These are phyloP conservation scores for Hypomecis atomaria DNA, from an alignment of 2,888 invertebrate species.

Conservation along the genomic window DNA sequence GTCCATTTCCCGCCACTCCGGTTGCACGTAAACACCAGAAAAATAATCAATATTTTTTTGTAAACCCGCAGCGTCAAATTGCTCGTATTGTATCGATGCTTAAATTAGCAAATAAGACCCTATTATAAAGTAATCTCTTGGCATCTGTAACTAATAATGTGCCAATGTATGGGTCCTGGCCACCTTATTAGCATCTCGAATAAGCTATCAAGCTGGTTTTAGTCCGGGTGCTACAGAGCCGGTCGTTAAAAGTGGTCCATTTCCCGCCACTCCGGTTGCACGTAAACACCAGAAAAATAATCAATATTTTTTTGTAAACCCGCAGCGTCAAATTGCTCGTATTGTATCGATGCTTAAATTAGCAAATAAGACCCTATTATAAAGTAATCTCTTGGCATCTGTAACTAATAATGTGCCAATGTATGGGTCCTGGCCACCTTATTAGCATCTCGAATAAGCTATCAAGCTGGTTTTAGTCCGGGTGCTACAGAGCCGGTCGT, in stretches of 20 bases:
- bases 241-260: slow-evolving; percentile 43
- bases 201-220: slow-evolving; percentile 28
- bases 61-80: too few relatives aligned
- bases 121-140: too few relatives aligned
- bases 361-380: too few relatives aligned
- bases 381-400: too few relatives aligned
- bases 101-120: too few relatives aligned
- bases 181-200: slow-evolving; percentile 10
- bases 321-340: too few relatives aligned
- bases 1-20: slow-evolving; percentile 46
- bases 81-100: too few relatives aligned
- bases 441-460: slow-evolving; percentile 20
- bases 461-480: slow-evolving; percentile 24
- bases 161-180: too few relatives aligned
- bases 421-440: too few relatives aligned
- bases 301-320: neutral
- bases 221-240: slow-evolving; percentile 22
- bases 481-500: slow-evolving; percentile 32
- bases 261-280: slow-evolving; percentile 41
- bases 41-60: slow-evolving; percentile 34
- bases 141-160: too few relatives aligned
- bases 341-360: too few relatives aligned
- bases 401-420: too few relatives aligned
- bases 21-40: slow-evolving; percentile 44
- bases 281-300: slow-evolving; percentile 48